These are phyloP conservation scores for Kuschelorhynchus macadamiae DNA, from an alignment of 2,888 invertebrate species.

Conservation along the genomic window DNA sequence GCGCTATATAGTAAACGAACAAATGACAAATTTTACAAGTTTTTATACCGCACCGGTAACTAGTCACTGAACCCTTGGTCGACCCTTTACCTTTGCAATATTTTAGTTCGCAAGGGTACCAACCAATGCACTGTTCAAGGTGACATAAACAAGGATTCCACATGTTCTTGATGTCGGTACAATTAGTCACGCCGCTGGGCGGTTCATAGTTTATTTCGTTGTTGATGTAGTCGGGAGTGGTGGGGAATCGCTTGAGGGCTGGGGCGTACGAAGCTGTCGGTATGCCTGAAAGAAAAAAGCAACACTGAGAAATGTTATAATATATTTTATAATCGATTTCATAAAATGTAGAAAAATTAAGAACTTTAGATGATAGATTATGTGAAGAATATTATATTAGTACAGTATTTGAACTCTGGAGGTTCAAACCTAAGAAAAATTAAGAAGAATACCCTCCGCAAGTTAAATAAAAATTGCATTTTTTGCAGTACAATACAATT, in stretches of 20 bases:
- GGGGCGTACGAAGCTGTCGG: conserved; percentile 81
- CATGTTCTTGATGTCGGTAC: conserved; percentile 78
- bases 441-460: too few species aligned
- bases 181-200: conserved; percentile 65
- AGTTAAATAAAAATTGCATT: too few species aligned
- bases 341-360: too few species aligned
- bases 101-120: conserved; percentile 96
- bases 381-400: too few species aligned
- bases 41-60: conserved; percentile 95
- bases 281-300: conserved; percentile 71
- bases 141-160: conserved; percentile 87
- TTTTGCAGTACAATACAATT: too few species aligned
- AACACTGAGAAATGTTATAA: too few species aligned
- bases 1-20: conserved; percentile 87
- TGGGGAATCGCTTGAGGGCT: conserved; percentile 81
- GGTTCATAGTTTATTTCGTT: conserved; percentile 58
- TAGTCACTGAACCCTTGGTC: conserved; percentile 74
- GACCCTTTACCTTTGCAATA: conserved; percentile 81
- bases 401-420: too few species aligned
- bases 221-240: conserved; percentile 58
- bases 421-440: too few species aligned
- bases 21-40: conserved; percentile 93
- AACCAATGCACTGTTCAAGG: conserved; percentile 90
- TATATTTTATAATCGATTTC: too few species aligned
- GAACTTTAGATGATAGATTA: too few species aligned